Evolutionary conservation across 2,113 vertebrate genomes (phyloP), one percentile per base, ranked within the genome.

Genomic region (Bettongia penicillata): DNA sequence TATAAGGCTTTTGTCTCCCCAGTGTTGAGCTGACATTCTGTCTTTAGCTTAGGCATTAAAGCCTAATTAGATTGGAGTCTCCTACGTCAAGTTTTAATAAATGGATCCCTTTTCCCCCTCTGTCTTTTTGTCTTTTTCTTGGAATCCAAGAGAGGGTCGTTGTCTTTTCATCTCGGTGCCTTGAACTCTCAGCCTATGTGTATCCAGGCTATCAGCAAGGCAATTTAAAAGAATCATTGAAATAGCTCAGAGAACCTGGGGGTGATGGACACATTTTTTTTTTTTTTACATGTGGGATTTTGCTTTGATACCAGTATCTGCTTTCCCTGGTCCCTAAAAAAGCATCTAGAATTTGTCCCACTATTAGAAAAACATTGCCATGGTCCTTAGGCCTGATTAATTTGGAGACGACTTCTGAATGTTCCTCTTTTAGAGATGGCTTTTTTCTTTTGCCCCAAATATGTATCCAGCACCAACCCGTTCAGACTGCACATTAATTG

Each of bases 1-100:
- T 84, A 10, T 26, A n/a, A 51, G 47, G 52, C n/a, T 7, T 24
- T 53, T 47, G 91, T 96, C 51, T 90, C 93, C 47, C 31, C 31
- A 11, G 53, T 0, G 68, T 47, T 61, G 55, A 53, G 19, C 89
- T 95, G 93, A 94, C 47, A 53, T 92, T 98, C 50, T 28, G 31
- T 93, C 92, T 94, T 37, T 51, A 96, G 77, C 53, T 49, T 89
- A 94, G 31, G 93, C 93, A 95, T 96, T 93, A 92, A 95, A 93
- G 31, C 91, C 91, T 96, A 95, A 97, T 93, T 94, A 95, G 47
- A 93, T 48, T 93, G 93, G 49, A 0, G 94, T 11, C 49, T 24
- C 53, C 55, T 68, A 89, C 26, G 89, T 96, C n/a, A 90, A 31
- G 31, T 95, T 97, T 94, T 94, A 97, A 98, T 94, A 93, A 97